phyloP scores from a whole-genome alignment of 53 echinoderm and acorn worm species.

The Paracentrotus lividus region DNA sequence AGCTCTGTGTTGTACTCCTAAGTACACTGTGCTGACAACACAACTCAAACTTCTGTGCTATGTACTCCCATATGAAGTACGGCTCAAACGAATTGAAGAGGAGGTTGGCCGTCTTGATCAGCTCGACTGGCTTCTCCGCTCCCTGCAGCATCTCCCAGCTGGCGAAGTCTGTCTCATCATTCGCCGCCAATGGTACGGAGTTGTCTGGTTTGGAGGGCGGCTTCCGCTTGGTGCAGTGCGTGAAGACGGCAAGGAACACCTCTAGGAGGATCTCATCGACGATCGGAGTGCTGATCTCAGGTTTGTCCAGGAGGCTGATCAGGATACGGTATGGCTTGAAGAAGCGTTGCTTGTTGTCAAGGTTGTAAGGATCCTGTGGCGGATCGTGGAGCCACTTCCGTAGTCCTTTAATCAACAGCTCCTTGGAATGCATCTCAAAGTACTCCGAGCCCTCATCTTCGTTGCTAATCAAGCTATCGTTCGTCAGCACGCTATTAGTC shows the following conservation, averaged over 20 bases:
- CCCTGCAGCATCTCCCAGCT: constrained; percentile 76
- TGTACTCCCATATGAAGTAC: constrained; percentile 98
- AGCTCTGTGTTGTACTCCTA: constrained; percentile 57
- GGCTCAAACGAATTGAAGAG: constrained; percentile 96
- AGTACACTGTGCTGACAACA: constrained; percentile 90
- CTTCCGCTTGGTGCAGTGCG: constrained; percentile 79
- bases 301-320: constrained; percentile 96
- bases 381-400: constrained; percentile 83
- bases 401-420: constrained; percentile 82
- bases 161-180: constrained; percentile 49
- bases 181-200: not conserved
- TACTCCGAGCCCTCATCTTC: constrained; percentile 85
- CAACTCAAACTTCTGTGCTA: constrained; percentile 89
- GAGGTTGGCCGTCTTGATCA: constrained; percentile 97
- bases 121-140: constrained; percentile 79
- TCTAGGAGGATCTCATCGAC: constrained; percentile 96
- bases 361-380: constrained; percentile 73
- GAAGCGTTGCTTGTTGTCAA: constrained; percentile 79
- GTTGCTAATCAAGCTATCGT: constrained; percentile 83
- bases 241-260: constrained; percentile 94
- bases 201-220: constrained; percentile 44
- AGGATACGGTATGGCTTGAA: constrained; percentile 93
- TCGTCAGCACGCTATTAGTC: constrained; percentile 76
- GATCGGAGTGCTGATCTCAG: constrained; percentile 84
- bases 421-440: constrained; percentile 90